Conservation (phyloP, 2,797 vertebrate genomes). For the Sitta carolinensis region DNA sequence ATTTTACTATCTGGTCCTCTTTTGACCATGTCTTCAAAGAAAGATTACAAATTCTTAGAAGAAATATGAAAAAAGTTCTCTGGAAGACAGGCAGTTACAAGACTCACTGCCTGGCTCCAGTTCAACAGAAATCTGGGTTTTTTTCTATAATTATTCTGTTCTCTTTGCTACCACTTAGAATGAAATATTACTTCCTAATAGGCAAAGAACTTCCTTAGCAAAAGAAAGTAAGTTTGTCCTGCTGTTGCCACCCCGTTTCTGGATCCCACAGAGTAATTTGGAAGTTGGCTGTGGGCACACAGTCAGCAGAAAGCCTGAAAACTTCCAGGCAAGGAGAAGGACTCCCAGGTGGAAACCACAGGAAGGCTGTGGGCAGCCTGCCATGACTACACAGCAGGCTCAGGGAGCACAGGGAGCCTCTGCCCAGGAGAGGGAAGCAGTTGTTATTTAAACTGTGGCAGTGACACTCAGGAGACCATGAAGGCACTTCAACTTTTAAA, state of each 20-base stretch:
- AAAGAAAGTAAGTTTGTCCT: background rate
- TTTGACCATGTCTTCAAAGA: background rate
- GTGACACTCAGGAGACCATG: background rate
- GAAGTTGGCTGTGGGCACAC: background rate
- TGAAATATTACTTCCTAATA: background rate
- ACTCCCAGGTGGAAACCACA: background rate
- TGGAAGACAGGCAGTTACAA: background rate
- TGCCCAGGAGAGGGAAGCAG: background rate
- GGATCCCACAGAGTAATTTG: background rate
- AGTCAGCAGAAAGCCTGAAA: background rate
- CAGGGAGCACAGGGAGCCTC: background rate
- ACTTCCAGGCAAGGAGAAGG: background rate
- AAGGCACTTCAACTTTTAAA: background rate
- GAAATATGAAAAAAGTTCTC: background rate
- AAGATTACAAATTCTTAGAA: background rate
- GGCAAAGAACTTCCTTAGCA: background rate
- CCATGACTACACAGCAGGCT: background rate
- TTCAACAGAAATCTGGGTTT: background rate
- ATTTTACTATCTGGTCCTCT: background rate
- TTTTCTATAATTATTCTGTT: background rate
- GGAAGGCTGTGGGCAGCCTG: background rate
- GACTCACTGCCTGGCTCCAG: background rate
- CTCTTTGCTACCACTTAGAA: background rate
- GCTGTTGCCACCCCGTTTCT: background rate
- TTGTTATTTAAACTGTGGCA: background rate